Evolutionary conservation across 2,797 vertebrate genomes (phyloP), one percentile per base, ranked within the genome.

Genomic region (Cryptoblepharus egeriae): DNA sequence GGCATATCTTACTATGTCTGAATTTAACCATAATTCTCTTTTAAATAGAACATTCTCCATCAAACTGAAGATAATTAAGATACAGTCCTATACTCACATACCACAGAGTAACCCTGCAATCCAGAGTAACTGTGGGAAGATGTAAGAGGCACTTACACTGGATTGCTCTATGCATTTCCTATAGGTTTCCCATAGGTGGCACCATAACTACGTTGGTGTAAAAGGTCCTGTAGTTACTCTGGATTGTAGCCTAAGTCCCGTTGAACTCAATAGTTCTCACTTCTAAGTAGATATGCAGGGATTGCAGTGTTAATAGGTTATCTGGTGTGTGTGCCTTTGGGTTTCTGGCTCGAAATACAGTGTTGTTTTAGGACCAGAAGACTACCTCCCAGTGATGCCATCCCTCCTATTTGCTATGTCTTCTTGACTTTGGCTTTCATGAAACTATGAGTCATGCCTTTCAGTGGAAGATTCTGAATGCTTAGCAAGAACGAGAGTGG

Each of bases 401-500:
- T 78, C 68, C 32, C 7, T 67, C 39, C 35, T 45, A 20, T 76
- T 76, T 42, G 37, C 37, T 45, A 49, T 61, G 82, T 87, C 87
- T 84, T 85, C 88, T 88, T 93, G 89, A 90, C 91, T 85, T 91
- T 90, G 32, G 70, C 92, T 80, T 91, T 92, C 79, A 89, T 84
- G 70, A 85, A 90, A 76, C 32, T 79, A 91, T 93, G 92, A 95
- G 91, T 94, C 94, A 92, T 82, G 80, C 68, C 88, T 92, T 90
- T 83, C 69, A 92, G 88, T 89, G 85, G 90, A 94, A 88, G 82
- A 86, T 81, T 82, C 90, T 32, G 90, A 87, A 82, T 91, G 84
- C 83, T 89, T 57, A 58, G 82, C 85, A 28, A 88, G 92, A 92
- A 91, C 92, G 91, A 84, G 92, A 85, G 85, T 87, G 92, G 83